Percentiles rank a stretch among this genome's conserved stretches.
Evolutionary conservation across 2,113 vertebrate genomes (phyloP).

Genomic region (Sturnus vulgaris): DNA sequence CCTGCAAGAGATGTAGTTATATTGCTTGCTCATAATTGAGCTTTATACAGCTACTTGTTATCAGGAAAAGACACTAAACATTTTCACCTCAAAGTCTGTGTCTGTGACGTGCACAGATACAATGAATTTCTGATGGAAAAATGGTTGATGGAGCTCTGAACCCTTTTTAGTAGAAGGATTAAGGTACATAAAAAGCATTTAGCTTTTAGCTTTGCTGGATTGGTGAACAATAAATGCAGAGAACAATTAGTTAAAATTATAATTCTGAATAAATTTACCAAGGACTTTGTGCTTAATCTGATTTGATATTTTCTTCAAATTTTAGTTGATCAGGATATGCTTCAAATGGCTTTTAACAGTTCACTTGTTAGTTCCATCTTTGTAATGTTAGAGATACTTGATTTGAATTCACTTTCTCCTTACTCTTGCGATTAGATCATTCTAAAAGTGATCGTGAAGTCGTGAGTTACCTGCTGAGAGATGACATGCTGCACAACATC

Average conservation of each 20-base stretch:
- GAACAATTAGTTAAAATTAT: background rate
- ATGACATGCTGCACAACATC: background rate
- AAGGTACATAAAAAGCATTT: background rate
- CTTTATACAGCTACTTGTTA: background rate
- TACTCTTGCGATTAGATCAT: background rate
- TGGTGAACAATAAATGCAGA: background rate
- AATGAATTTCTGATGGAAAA: background rate
- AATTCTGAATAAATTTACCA: background rate
- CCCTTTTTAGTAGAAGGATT: background rate
- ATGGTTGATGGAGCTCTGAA: background rate
- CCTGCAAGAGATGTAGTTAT: background rate
- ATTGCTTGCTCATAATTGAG: background rate
- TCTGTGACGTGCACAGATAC: background rate
- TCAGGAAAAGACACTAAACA: background rate
- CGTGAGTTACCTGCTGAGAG: background rate
- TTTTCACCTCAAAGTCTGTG: background rate
- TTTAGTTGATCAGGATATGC: background rate
- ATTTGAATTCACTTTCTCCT: background rate
- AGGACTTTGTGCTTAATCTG: background rate
- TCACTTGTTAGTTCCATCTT: background rate
- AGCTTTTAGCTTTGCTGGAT: background rate
- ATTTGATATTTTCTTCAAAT: background rate
- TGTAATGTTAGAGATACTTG: background rate
- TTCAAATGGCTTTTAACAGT: background rate
- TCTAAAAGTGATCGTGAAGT: background rate